Evolutionary conservation across 2,888 invertebrate genomes (phyloP), one percentile per base, ranked within the genome.

Genomic region (Trachelus troglodyta): DNA sequence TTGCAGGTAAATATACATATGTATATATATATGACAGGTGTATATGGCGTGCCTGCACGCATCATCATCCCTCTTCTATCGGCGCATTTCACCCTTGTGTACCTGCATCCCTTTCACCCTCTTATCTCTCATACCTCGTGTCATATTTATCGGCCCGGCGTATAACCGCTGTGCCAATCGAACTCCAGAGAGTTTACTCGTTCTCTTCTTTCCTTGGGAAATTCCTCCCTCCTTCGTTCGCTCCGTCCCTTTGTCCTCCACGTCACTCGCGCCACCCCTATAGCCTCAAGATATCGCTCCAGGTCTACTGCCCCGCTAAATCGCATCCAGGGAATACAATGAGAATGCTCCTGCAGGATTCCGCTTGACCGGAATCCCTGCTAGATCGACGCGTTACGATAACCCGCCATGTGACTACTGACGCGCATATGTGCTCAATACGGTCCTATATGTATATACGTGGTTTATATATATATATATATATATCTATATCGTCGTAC

Each of bases 41-140:
- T 56, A 23, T 1, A 56, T 2, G 23, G 23, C 6, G 6, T 40
- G 40, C 40, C 23, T 23, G 56, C 9, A 23, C 9, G 56, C 56
- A 56, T 23, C 56, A 2, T 56, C 23, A 9, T 23, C 23, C 23
- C 56, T 2, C 9, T 23, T 23, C 9, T 23, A 56, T 56, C 2
- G 23, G 56, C 9, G 6, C 56, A 23, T 56, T 56, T 15, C 56
- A 56, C 56, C 56, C 23, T 23, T 56, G 23, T 56, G 23, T 56
- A 56, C 56, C 56, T 75, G 30, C 30, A 56, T 73, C 73, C 74
- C 74, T 69, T 73, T 71, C 73, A 37, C 40, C 40, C 74, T 31
- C 76, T 74, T 73, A 71, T 69, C 73, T n/a, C 34, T 31, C 76
- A 76, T 35, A 68, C 75, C 76, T 76, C 23, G 15, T 23, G 56